phyloP scores from a whole-genome alignment of 2,888 invertebrate genomes.

The Scaptomyza reducta region DNA sequence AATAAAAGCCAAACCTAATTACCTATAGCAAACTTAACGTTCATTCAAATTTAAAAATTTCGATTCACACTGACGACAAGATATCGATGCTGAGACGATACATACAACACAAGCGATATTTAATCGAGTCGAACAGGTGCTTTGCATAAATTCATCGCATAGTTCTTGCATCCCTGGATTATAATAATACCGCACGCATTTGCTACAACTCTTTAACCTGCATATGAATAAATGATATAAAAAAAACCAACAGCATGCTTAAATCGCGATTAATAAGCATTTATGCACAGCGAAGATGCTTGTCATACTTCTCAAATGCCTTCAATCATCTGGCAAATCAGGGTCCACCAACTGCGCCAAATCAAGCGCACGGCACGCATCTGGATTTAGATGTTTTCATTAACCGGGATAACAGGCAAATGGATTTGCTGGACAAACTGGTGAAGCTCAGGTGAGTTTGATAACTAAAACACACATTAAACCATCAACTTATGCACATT shows the following conservation, averaged over 20 bases:
- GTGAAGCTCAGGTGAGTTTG: constrained; percentile 48
- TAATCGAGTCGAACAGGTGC: neutral
- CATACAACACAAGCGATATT: neutral
- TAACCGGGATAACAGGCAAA: constrained; percentile 53
- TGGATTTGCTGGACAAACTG: constrained; percentile 62
- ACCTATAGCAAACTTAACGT: constrained; percentile 1
- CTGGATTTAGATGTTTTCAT: constrained; percentile 63
- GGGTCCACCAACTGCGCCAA: constrained; percentile 11
- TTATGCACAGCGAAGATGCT: constrained; percentile 38
- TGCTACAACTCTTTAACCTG: constrained; percentile 4
- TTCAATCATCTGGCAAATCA: constrained; percentile 60
- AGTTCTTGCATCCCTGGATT: neutral
- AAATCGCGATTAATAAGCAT: constrained; percentile 37
- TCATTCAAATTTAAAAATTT: neutral
- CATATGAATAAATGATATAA: neutral
- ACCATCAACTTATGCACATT: neutral
- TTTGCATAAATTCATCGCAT: neutral
- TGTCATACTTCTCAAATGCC: constrained; percentile 61
- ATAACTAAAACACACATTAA: neutral
- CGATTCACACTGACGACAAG: neutral
- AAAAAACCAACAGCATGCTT: constrained; percentile 39
- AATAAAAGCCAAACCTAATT: neutral
- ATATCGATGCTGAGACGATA: neutral
- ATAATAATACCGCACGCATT: neutral
- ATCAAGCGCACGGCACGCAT: constrained; percentile 4